Evolutionary conservation across 2,888 invertebrate species (phyloP), one percentile per base, ranked within the genome.

Genomic region (Dione juno): DNA sequence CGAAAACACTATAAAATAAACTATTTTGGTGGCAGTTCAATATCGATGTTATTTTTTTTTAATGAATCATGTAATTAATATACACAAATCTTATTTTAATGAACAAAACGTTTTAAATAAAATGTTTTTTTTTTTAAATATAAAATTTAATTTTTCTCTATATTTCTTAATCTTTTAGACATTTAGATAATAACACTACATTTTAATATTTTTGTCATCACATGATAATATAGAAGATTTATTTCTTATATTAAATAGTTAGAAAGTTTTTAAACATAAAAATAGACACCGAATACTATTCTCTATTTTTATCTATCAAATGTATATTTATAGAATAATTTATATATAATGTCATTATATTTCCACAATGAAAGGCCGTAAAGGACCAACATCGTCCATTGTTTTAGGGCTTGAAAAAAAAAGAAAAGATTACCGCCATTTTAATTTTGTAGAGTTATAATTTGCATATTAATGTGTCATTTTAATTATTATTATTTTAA

Each of bases 31-130:
- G 72, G 72, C 72, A 72, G 72, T 72, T 52, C 41, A 11, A 67
- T 67, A 48, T 72, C 70, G 72, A 72, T 72, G 72, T 70, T 19
- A 58, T 67, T 63, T 40, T 28, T n/a, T 11, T 41, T 41, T 9
- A 48, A 16, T 16, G 10, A 9, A 48, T 16, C 3, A 19, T 48
- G n/a, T 48, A 48, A 48, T 10, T 16, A 16, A 19, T 11, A 50
- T 48, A 63, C n/a, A 63, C 13, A 10, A 21, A 48, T 37, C 19
- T 0, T 58, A 53, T 14, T 43, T 10, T 14, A 35, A 35, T 3
- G 14, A 53, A 53, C 28, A 3, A n/a, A 54, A 54, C 3, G 11
- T 41, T 59, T 43, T 5, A 21, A 43, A 43, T 41, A 59, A 21
- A 9, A n/a, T 28, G 19, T 41, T n/a, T 14, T 28, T n/a, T 19